Conservation (phyloP, 2,113 vertebrate genomes). For the Archocentrus centrarchus region DNA sequence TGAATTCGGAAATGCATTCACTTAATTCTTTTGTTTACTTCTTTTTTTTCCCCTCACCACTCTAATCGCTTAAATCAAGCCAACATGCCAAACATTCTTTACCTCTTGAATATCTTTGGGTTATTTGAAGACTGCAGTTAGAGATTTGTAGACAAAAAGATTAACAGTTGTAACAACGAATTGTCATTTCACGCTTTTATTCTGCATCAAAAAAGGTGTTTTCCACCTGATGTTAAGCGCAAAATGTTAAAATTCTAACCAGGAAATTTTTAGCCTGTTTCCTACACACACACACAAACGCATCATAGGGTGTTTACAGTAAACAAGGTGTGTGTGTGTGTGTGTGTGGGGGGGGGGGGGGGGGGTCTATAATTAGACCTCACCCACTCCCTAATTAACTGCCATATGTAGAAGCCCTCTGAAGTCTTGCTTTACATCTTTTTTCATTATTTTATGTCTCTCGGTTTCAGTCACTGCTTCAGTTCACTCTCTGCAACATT, state of each 20-base stretch:
- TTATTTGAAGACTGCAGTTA: neutral
- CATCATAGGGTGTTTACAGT: constrained; percentile 15
- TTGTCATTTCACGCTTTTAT: neutral
- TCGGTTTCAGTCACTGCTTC: neutral
- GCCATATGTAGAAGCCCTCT: constrained; percentile 37
- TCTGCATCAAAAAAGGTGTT: neutral
- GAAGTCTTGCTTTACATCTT: constrained; percentile 14
- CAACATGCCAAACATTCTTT: neutral
- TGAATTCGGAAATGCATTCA: neutral
- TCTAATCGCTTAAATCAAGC: neutral
- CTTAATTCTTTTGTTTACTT: neutral
- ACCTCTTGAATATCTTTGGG: neutral
- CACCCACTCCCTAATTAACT: constrained; percentile 49
- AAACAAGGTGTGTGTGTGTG: constrained; percentile 7
- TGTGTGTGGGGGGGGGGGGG: constrained; percentile 2
- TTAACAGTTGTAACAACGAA: neutral
- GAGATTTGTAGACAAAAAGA: neutral
- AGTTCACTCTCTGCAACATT: neutral
- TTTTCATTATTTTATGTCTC: neutral
- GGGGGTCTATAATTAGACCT: constrained; percentile 49
- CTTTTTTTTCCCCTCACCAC: neutral
- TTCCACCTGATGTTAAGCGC: neutral
- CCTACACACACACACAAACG: neutral
- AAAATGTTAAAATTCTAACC: neutral
- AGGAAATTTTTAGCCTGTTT: constrained; percentile 32